Evolutionary conservation across 2,113 vertebrate species (phyloP).

Genomic region (Rattus rattus): DNA sequence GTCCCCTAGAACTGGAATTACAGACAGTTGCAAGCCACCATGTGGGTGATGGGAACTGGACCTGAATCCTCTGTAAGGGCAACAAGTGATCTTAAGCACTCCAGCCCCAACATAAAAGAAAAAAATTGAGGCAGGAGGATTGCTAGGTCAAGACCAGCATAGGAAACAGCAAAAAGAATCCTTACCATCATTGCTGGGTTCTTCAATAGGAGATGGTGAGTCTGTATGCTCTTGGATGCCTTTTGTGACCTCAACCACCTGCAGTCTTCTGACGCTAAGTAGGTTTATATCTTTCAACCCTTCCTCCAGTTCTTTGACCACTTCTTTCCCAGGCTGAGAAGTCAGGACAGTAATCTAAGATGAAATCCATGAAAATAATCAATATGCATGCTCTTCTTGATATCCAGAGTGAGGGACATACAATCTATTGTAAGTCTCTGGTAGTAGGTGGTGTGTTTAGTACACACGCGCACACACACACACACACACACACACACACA

Average conservation of each 20-base stretch:
- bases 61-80: too few species aligned
- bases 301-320: slow-evolving; percentile 89
- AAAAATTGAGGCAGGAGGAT: neutral
- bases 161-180: neutral
- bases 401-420: neutral
- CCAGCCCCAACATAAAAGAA: neutral
- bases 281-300: slow-evolving; percentile 90
- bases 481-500: too few species aligned
- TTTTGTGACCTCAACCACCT: slow-evolving; percentile 89
- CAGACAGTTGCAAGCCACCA: neutral
- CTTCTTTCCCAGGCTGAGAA: slow-evolving; percentile 86
- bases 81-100: neutral
- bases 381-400: neutral
- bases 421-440: neutral
- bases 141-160: neutral
- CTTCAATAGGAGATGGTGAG: slow-evolving; percentile 71
- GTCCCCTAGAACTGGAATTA: neutral
- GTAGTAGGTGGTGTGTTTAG: neutral
- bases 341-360: slow-evolving; percentile 94
- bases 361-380: slow-evolving; percentile 64
- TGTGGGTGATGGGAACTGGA: neutral
- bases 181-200: slow-evolving; percentile 77
- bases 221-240: slow-evolving; percentile 65
- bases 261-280: slow-evolving; percentile 88
- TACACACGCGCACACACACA: too few species aligned